Base-by-base conservation (phyloP, 2,797 vertebrate genomes). In the Urocyon cinereoargenteus region DNA sequence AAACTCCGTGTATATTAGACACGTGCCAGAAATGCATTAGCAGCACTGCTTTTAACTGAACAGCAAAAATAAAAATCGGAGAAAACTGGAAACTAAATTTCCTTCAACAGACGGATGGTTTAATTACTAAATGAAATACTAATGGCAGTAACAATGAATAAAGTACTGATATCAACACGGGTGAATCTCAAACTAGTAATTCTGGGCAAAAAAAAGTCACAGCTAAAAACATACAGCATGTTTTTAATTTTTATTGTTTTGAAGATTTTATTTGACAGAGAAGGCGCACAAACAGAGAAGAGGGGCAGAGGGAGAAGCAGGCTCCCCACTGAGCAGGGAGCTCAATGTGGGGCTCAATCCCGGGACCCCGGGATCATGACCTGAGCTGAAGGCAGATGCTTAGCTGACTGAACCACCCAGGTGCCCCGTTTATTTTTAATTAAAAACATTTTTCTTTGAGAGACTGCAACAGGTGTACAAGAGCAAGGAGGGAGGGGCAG, bases 61-160 rank as follows among this genome's bases (percentile, higher is more conserved):
- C 26, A 79, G 79, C 6, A 78, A 45, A 72, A 93, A 78, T 34
- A 12, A 49, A 72, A 92, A 66, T 18, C 57, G 55, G 53, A 94
- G 78, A 85, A 96, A 53, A 78, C 28, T 49, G 15, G 28, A 88
- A 94, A 57, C 26, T 62, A 62, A 51, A 86, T 86, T 86, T 96
- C 64, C 34, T 72, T 55, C n/a, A 87, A 53, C 18, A 77, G 45
- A 68, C n/a, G 59, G 36, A 68, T 16, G 55, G 45, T 75, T 70
- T 86, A 77, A 45, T 84, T 62, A 72, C 34, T 91, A 61, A 68
- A 91, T 24, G n/a, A 34, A 88, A 78, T 62, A 73, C 11, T 51
- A 86, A 57, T 14, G 36, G 45, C 51, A 73, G 66, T 84, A 86
- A 57, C 85, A 90, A 79, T 85, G 36, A 85, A 40, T 73, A 18